A percentile compares a stretch with the other conserved stretches of the same genome.
These are phyloP conservation scores for Leistus spinibarbis DNA, from an alignment of 2,888 invertebrate genomes.

Conservation along the genomic window DNA sequence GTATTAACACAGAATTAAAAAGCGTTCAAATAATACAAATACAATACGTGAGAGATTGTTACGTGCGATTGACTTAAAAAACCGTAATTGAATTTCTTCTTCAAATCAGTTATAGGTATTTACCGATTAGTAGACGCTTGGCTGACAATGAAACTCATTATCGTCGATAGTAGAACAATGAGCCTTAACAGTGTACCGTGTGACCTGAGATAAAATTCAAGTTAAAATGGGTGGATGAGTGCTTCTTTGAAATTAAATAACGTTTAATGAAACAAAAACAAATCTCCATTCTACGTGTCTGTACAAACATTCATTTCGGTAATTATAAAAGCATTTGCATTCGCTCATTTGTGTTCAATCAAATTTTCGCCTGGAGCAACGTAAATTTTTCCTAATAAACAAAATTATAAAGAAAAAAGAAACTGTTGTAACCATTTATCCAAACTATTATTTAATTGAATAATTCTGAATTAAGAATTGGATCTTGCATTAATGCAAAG, in stretches of 20 bases:
- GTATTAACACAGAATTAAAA: no score
- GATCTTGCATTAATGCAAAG: no score
- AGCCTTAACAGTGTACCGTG: not conserved
- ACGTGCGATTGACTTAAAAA: no score
- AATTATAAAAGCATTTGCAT: conserved; percentile 27
- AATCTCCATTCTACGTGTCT: conserved; percentile 16
- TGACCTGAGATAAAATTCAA: not conserved
- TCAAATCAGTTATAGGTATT: no score
- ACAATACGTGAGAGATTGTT: no score
- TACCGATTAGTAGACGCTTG: not conserved
- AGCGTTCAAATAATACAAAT: no score
- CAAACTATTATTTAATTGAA: not conserved
- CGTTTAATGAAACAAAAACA: conserved; percentile 34
- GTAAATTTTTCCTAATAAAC: conserved; percentile 19
- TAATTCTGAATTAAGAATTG: no score
- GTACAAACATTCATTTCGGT: conserved; percentile 15
- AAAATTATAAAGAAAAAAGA: conserved; percentile 25
- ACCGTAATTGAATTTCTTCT: no score
- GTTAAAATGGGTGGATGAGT: not conserved
- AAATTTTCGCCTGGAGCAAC: not conserved
- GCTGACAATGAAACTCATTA: not conserved
- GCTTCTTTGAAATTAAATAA: conserved; percentile 13
- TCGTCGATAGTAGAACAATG: not conserved
- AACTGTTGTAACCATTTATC: no score
- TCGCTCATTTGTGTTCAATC: conserved; percentile 28